Evolutionary conservation across 92 coral and sea anemone genomes (phyloP).

Genomic region (Umimayanthus kanabou): DNA sequence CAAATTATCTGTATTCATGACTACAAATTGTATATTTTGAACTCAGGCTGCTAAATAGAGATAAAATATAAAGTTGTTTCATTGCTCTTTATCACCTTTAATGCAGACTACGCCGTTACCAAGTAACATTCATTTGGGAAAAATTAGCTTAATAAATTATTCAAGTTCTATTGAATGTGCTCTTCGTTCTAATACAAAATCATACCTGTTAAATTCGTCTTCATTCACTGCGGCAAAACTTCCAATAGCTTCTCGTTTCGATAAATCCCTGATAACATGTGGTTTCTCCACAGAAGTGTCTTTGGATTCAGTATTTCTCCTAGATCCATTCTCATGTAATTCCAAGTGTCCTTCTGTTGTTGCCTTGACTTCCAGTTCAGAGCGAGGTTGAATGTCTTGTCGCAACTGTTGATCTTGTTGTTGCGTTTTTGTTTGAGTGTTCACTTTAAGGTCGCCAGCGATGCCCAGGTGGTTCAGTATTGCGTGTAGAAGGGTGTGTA

Average conservation of each 20-base stretch:
- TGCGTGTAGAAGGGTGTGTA: constrained; percentile 85
- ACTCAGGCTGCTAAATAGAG: not conserved
- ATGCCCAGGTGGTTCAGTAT: constrained; percentile 81
- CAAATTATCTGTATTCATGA: not conserved
- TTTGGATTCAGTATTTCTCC: not conserved
- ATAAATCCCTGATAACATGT: not conserved
- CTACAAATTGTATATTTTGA: not conserved
- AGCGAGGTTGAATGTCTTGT: not conserved
- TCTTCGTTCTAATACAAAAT: not conserved
- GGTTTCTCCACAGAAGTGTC: constrained; percentile 1
- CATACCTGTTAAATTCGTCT: constrained; percentile 29
- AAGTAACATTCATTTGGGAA: not conserved
- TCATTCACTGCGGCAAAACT: not conserved
- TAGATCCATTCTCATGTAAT: not conserved
- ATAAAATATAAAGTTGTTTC: not conserved
- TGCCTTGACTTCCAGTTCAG: not conserved
- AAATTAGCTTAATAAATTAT: constrained; percentile 15
- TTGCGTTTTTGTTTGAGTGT: not conserved
- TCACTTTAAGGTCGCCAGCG: constrained; percentile 30
- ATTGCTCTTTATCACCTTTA: not conserved
- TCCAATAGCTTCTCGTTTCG: not conserved
- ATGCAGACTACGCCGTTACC: not conserved
- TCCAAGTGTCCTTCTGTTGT: not conserved
- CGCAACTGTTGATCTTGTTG: not conserved
- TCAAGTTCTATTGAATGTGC: not conserved